phyloP scores from a whole-genome alignment of 2,888 invertebrate species.

The Orthosia cruda region DNA sequence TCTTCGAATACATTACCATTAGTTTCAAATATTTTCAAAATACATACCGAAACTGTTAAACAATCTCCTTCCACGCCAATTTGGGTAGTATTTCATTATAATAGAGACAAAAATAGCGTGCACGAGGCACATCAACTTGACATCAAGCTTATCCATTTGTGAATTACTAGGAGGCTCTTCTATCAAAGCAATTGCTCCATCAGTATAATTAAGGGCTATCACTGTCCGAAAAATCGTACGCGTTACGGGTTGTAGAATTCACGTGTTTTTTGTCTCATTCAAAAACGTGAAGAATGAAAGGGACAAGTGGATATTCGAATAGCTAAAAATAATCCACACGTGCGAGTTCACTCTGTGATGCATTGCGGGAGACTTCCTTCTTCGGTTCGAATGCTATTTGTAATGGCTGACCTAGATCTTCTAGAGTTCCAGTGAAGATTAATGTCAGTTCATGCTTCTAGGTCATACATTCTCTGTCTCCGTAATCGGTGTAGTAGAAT shows the following conservation, averaged over 20 bases:
- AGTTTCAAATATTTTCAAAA: constrained; percentile 33
- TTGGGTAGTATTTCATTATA: constrained; percentile 15
- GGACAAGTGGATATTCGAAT: constrained; percentile 9
- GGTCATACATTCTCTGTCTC: constrained; percentile 27
- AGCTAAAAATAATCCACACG: constrained; percentile 55
- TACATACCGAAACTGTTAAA: not conserved
- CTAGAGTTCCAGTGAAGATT: constrained; percentile 26
- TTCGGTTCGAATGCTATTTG: constrained; percentile 39
- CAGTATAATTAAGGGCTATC: constrained; percentile 58
- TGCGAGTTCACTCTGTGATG: constrained; percentile 36
- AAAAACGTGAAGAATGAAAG: constrained; percentile 21
- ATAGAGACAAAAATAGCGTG: constrained; percentile 53
- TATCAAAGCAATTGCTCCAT: constrained; percentile 66
- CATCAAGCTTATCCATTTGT: constrained; percentile 44
- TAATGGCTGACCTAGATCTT: constrained; percentile 26
- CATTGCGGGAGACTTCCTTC: constrained; percentile 50
- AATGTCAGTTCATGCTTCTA: constrained; percentile 18
- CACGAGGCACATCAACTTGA: constrained; percentile 36
- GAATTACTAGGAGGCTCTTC: constrained; percentile 53
- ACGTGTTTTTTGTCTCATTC: constrained; percentile 44
- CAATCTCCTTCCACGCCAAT: constrained; percentile 13
- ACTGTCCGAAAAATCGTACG: constrained; percentile 18
- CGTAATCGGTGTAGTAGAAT: constrained; percentile 37
- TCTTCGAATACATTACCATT: constrained; percentile 56
- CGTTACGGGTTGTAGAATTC: constrained; percentile 31